Conservation (phyloP, 2,113 vertebrate genomes). For the Platichthys stellatus region DNA sequence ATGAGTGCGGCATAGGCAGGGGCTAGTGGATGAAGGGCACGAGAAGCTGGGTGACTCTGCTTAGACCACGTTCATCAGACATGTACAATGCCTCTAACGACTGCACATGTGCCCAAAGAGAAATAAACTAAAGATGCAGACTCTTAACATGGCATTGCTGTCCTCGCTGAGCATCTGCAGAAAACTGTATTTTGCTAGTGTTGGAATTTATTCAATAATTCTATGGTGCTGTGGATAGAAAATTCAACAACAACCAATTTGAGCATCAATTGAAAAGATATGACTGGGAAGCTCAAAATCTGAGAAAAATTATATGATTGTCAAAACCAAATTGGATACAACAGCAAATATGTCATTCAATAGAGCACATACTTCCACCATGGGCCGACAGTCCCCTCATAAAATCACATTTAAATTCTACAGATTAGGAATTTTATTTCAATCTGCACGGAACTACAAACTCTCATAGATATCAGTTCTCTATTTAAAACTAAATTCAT, state of each 20-base stretch:
- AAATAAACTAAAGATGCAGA: not conserved
- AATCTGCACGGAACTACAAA: no score
- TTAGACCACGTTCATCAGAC: constrained; percentile 36
- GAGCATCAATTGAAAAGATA: not conserved
- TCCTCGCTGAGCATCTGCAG: not conserved
- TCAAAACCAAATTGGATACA: no score
- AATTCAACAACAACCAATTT: no score
- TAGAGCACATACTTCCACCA: no score
- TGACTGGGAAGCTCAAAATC: not conserved
- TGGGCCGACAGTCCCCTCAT: no score
- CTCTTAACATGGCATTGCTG: no score
- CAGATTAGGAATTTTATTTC: no score
- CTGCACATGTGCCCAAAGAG: constrained; percentile 10
- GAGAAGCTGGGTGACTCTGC: constrained; percentile 35
- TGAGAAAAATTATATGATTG: no score
- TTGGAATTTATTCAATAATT: not conserved
- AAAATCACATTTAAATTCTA: no score
- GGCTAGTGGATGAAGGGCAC: constrained; percentile 54
- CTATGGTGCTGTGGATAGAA: not conserved
- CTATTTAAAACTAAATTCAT: no score
- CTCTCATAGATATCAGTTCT: no score
- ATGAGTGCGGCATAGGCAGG: constrained; percentile 52
- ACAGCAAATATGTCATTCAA: no score
- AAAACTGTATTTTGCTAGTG: not conserved
- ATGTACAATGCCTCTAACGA: constrained; percentile 22